Conservation (phyloP, 2,797 vertebrate genomes). For the Peromyscus eremicus region DNA sequence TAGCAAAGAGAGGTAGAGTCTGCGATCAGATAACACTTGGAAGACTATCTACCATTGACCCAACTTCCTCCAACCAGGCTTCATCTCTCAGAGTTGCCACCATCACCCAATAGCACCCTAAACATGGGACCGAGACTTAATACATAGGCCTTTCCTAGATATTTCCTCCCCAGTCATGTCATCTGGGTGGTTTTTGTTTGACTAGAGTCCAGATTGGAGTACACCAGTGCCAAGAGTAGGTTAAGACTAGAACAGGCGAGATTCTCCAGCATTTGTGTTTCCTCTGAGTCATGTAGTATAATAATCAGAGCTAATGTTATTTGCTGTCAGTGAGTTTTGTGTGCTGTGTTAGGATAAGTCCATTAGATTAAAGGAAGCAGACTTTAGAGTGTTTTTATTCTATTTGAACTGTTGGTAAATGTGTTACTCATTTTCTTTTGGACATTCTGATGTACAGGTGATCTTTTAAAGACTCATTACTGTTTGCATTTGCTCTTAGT, state of each 20-base stretch:
- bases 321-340: constrained; percentile 4
- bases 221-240: background rate
- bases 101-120: background rate
- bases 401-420: constrained; percentile 60
- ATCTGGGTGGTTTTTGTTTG: background rate
- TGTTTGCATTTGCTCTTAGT: constrained; percentile 64
- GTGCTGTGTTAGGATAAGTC: constrained; percentile 3
- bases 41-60: background rate
- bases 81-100: background rate
- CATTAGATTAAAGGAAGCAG: background rate
- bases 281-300: background rate
- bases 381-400: constrained; percentile 48
- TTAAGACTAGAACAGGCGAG: constrained; percentile 20
- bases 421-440: background rate
- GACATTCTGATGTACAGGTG: background rate
- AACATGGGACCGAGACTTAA: background rate
- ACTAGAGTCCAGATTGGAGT: background rate
- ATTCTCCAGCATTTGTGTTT: constrained; percentile 1
- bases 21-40: background rate
- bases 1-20: background rate
- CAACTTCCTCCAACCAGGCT: background rate
- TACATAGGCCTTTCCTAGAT: background rate
- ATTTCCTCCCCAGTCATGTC: background rate
- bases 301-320: background rate
- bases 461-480: constrained; percentile 11